Conservation (phyloP, 37 sponge, comb jelly and placozoan genomes). For the Halichondria panicea region DNA sequence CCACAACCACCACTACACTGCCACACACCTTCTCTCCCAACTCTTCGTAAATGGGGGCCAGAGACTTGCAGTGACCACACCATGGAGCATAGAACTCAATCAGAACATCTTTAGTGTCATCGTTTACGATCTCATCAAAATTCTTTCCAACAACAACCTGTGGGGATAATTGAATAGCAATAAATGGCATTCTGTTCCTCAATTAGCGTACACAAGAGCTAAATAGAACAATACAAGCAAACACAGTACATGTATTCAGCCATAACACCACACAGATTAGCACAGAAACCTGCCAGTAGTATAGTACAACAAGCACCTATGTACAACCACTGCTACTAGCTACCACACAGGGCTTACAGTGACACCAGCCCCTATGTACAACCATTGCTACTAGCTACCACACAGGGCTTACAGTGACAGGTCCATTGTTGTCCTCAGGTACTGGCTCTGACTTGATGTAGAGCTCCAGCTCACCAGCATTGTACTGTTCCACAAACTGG, state of each 20-base stretch:
- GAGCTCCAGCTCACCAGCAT: constrained; percentile 75
- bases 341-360: background rate
- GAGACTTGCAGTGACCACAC: constrained; percentile 95
- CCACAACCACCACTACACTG: background rate
- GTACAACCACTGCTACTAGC: background rate
- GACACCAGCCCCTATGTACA: background rate
- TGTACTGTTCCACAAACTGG: constrained; percentile 60
- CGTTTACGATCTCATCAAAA: constrained; percentile 88
- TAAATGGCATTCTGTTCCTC: background rate
- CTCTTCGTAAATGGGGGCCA: constrained; percentile 91
- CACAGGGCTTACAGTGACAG: constrained; percentile 67
- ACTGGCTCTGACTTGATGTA: constrained; percentile 88
- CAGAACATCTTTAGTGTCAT: constrained; percentile 82
- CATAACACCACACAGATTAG: too few relatives aligned
- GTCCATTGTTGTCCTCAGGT: constrained; percentile 79
- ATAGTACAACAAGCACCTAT: too few relatives aligned
- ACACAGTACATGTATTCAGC: too few relatives aligned
- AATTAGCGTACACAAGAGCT: too few relatives aligned
- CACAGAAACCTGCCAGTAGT: too few relatives aligned
- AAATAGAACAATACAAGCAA: too few relatives aligned
- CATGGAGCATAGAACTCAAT: constrained; percentile 96
- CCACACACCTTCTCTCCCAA: constrained; percentile 80
- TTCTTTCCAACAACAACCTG: constrained; percentile 87
- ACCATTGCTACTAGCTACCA: background rate
- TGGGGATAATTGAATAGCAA: background rate